Conservation (phyloP, 2,113 vertebrate genomes). For the Mormyrus iriodes region DNA sequence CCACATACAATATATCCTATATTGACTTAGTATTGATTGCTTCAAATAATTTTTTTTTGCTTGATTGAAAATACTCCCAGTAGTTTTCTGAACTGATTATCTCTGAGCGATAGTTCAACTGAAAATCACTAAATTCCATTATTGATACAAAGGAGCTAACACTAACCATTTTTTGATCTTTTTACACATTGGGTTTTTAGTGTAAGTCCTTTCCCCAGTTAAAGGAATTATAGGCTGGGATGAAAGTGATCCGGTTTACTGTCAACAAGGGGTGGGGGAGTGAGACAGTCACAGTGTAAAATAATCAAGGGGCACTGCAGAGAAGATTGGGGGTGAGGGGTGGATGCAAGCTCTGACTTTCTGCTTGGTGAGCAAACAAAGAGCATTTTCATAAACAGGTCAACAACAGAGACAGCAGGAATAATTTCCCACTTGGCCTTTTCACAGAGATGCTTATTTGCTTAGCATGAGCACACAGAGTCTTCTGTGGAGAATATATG, state of each 20-base stretch:
- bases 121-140: background rate
- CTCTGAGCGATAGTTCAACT: background rate
- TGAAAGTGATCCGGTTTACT: background rate
- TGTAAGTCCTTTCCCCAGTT: background rate
- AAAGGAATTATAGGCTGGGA: background rate
- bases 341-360: background rate
- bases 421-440: slow-evolving; percentile 24
- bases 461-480: background rate
- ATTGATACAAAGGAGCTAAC: background rate
- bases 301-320: background rate
- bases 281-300: background rate
- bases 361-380: slow-evolving; percentile 31
- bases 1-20: background rate
- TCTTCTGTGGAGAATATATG: background rate
- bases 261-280: background rate
- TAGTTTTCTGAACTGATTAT: slow-evolving; percentile 2
- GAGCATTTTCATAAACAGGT: slow-evolving; percentile 18
- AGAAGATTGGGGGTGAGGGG: background rate
- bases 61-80: slow-evolving; percentile 9
- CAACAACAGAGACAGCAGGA: slow-evolving; percentile 9
- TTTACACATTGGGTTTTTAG: background rate
- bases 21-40: slow-evolving; percentile 7
- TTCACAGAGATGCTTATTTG: slow-evolving; percentile 1
- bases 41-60: background rate
- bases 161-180: background rate